Evolutionary conservation across 2,113 vertebrate species (phyloP), one percentile per base, ranked within the genome.

Genomic region (Festucalex cinctus): DNA sequence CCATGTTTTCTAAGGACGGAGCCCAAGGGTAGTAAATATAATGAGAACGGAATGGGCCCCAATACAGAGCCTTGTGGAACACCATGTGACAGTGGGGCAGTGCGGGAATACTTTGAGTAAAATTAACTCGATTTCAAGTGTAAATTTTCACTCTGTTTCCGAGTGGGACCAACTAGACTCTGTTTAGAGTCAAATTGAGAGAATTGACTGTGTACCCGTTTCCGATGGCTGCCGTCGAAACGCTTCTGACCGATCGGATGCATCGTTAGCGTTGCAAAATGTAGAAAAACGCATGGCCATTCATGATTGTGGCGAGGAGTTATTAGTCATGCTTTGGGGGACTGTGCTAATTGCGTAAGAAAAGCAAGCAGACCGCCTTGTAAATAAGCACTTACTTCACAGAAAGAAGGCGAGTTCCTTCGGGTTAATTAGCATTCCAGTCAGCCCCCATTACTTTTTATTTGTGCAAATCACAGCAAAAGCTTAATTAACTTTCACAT

Each of bases 401-500:
- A 75, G 79, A 78, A 86, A 78, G 82, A 79, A 88, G 83, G 75
- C 62, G 10, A 77, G 66, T 88, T 86, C 85, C 81, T 85, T 68
- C 66, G 88, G 89, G 88, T 91, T 91, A 90, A 92, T 91, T 87
- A 90, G 84, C 84, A 62, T 62, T 26, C 39, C 60, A 86, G 81
- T 80, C 85, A 62, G 71, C 75, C 5, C 5, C 78, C 83, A 83
- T 85, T 87, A 84, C 78, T 75, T 88, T 81, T 83, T 80, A 87
- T 88, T 91, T 87, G 74, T 89, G 83, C 88, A 88, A 89, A 90
- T 69, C 57, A 56, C 84, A 88, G 88, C 89, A 90, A 85, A 89
- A 86, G 83, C 89, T 84, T 91, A 90, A 90, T 90, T 91, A 89
- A 86, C 86, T 83, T 83, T 85, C 75, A 24, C 60, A 84, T 91